phyloP scores from a whole-genome alignment of 2,113 vertebrate species.

The Nycticorax nycticorax region DNA sequence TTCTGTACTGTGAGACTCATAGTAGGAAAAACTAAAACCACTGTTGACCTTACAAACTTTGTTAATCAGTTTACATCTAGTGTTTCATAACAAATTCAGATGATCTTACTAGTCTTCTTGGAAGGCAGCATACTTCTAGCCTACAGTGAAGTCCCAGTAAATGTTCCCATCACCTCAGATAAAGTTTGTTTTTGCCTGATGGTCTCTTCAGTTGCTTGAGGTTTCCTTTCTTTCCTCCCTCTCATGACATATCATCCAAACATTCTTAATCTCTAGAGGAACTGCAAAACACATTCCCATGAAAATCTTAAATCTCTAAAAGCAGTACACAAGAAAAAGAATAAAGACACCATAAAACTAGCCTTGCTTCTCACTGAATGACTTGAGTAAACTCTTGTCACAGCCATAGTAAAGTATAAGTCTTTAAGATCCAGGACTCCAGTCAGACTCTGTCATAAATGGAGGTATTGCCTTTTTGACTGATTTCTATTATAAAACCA shows the following conservation, averaged over 20 bases:
- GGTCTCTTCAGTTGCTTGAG: conserved; percentile 16
- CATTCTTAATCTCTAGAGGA: background rate
- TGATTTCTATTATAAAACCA: background rate
- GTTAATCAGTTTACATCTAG: background rate
- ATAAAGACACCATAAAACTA: background rate
- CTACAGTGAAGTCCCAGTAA: background rate
- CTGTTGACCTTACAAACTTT: background rate
- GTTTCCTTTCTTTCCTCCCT: conserved; percentile 11
- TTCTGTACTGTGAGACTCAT: background rate
- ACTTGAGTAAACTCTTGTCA: background rate
- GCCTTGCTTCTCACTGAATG: background rate
- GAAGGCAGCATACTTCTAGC: background rate
- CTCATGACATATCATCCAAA: conserved; percentile 19
- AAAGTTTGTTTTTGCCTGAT: background rate
- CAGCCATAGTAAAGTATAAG: background rate
- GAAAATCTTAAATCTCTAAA: conserved; percentile 1
- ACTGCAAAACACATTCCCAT: conserved; percentile 24
- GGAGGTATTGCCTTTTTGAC: background rate
- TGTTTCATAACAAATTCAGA: background rate
- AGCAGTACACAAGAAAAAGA: background rate
- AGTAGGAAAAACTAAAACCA: background rate
- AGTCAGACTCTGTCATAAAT: background rate
- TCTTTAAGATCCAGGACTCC: background rate
- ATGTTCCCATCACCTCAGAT: conserved; percentile 9
- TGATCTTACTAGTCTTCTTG: background rate